Evolutionary conservation across 1,140 invertebrate genomes (phyloP).

Genomic region (Diabrotica virgifera): DNA sequence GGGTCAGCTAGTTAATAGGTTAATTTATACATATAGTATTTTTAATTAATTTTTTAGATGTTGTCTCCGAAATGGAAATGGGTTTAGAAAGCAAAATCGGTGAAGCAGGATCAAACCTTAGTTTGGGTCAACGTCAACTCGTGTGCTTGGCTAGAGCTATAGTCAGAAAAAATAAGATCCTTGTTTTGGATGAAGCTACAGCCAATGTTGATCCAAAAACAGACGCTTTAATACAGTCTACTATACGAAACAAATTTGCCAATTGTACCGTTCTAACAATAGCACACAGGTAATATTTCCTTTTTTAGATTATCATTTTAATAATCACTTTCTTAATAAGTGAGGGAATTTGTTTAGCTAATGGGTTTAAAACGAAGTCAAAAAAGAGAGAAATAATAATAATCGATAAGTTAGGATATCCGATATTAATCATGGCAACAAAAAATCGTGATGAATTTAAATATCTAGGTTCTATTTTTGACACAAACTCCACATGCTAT

Average conservation of each 20-base stretch:
- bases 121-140: constrained; percentile 73
- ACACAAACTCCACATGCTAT: too few species aligned
- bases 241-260: constrained; percentile 59
- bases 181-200: constrained; percentile 73
- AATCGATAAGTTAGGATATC: too few species aligned
- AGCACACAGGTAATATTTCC: constrained; percentile 47
- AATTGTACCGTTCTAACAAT: constrained; percentile 65
- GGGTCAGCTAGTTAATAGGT: too few species aligned
- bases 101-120: constrained; percentile 64
- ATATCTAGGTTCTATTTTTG: too few species aligned
- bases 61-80: constrained; percentile 44
- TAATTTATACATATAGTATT: not conserved
- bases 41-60: constrained; percentile 23
- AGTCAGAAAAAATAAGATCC: constrained; percentile 61
- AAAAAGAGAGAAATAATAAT: too few species aligned
- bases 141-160: constrained; percentile 73
- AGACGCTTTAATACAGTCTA: constrained; percentile 63
- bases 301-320: too few species aligned
- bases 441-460: too few species aligned
- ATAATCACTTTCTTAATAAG: too few species aligned
- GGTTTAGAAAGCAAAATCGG: constrained; percentile 52
- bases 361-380: too few species aligned
- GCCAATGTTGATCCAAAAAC: constrained; percentile 67
- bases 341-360: too few species aligned
- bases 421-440: too few species aligned